Conservation (phyloP, 2,113 vertebrate genomes). For the Myxocyprinus asiaticus region DNA sequence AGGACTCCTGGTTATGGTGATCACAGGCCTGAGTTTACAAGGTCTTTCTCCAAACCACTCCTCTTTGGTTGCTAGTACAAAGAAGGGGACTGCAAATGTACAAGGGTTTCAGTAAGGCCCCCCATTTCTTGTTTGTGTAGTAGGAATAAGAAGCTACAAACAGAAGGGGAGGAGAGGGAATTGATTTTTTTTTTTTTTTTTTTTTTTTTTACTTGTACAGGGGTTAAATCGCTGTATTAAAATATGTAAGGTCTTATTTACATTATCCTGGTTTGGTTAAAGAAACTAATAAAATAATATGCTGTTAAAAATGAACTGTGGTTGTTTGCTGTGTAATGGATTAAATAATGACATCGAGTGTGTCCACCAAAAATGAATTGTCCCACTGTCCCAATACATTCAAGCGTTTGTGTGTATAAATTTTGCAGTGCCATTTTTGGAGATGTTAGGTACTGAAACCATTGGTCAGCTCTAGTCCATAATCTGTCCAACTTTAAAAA, state of each 20-base stretch:
- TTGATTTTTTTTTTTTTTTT: slow-evolving; percentile 39
- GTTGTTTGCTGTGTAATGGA: slow-evolving; percentile 18
- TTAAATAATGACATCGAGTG: too few relatives aligned
- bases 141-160: slow-evolving; percentile 54
- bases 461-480: too few relatives aligned
- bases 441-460: too few relatives aligned
- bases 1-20: slow-evolving; percentile 54
- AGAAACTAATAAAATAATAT: slow-evolving; percentile 99
- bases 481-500: too few relatives aligned
- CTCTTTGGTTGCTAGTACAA: slow-evolving; percentile 51
- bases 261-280: slow-evolving; percentile 99
- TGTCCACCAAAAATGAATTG: too few relatives aligned
- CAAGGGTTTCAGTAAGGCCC: slow-evolving; percentile 59
- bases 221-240: slow-evolving; percentile 98
- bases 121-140: slow-evolving; percentile 33
- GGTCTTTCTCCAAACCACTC: slow-evolving; percentile 43
- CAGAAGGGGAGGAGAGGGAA: slow-evolving; percentile 59
- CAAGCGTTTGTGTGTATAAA: too few relatives aligned
- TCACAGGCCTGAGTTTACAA: slow-evolving; percentile 40
- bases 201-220: slow-evolving; percentile 95
- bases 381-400: too few relatives aligned
- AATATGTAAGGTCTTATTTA: slow-evolving; percentile 99
- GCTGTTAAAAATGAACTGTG: slow-evolving; percentile 65
- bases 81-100: slow-evolving; percentile 46
- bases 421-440: too few relatives aligned